A percentile compares a stretch with the other conserved stretches of the same genome.
Conservation (phyloP, 2,888 invertebrate species). For the Kryphioiulus occultus region DNA sequence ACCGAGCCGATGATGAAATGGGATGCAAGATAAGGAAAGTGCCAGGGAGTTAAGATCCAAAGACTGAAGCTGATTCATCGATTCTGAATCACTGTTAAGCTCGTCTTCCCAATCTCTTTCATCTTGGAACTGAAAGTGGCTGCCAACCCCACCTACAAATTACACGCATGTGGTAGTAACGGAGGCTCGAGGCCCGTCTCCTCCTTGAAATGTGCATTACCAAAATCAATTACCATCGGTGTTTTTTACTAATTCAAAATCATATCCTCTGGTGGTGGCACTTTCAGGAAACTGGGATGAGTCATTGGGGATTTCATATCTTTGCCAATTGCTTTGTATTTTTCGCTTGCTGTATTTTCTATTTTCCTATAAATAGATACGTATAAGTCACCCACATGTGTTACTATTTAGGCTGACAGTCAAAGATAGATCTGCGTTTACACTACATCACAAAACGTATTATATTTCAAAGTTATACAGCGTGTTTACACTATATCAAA, state of each 20-base stretch:
- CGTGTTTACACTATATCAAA: no score
- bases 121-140: slow-evolving; percentile 53
- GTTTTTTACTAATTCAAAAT: not conserved
- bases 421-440: not conserved
- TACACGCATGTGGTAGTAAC: not conserved
- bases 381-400: not conserved
- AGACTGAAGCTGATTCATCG: slow-evolving; percentile 47
- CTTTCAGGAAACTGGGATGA: not conserved
- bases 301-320: slow-evolving; percentile 32
- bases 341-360: slow-evolving; percentile 41
- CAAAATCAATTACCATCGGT: not conserved
- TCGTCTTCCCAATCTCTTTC: slow-evolving; percentile 54
- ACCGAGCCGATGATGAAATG: slow-evolving; percentile 53
- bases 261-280: not conserved
- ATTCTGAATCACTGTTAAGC: slow-evolving; percentile 8
- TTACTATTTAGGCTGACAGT: not conserved
- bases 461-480: no score
- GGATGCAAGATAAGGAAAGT: slow-evolving; percentile 53
- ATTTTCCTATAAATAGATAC: not conserved
- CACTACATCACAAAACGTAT: no score
- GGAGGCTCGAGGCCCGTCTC: not conserved
- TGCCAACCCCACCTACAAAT: slow-evolving; percentile 24
- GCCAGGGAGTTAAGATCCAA: slow-evolving; percentile 52
- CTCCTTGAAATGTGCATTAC: no score
- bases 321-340: slow-evolving; percentile 41